Evolutionary conservation across 2,113 vertebrate genomes (phyloP), one percentile per base, ranked within the genome.

Genomic region (Pollachius pollachius): DNA sequence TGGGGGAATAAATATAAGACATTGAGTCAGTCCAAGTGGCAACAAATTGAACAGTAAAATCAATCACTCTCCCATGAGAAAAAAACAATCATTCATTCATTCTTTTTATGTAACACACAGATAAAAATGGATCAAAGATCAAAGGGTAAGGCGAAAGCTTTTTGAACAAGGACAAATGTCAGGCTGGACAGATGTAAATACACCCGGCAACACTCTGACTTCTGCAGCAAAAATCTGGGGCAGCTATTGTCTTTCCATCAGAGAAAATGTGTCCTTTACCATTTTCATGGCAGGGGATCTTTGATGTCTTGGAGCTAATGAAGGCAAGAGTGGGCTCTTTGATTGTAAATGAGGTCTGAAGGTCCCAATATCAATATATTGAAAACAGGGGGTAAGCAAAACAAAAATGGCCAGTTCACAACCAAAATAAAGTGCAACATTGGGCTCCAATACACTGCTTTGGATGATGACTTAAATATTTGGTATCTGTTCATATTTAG

Each of bases 271-370:
- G 21, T 41, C 21, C n/a, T 75, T 83, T 86, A 57, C 71, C 80
- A 86, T 76, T 87, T 80, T 85, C 64, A 87, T 66, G 74, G 62
- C 56, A 66, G 76, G 72, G 60, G 68, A 72, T 81, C 85, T 87
- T 84, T 58, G 61, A 61, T 56, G 72, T 5, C 48, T 74, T 61
- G 74, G 62, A 62, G 65, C 65, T 82, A 56, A 41, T 54, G 15
- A 69, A 76, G 68, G 4, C 9, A 5, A 12, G 52, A 54, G 64
- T 59, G 23, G 5, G 59, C 57, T 63, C 69, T 71, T n/a, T 64
- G 69, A 76, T 72, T 70, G 15, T 65, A 73, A 83, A 76, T 52
- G 59, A 30, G 70, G 25, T 21, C 27, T 52, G 74, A 67, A 58
- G 62, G 41, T 25, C 66, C 41, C 11, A 6, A 41, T 6, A 41